phyloP scores from a whole-genome alignment of 2,888 invertebrate genomes.

The Ferrisia virgata region DNA sequence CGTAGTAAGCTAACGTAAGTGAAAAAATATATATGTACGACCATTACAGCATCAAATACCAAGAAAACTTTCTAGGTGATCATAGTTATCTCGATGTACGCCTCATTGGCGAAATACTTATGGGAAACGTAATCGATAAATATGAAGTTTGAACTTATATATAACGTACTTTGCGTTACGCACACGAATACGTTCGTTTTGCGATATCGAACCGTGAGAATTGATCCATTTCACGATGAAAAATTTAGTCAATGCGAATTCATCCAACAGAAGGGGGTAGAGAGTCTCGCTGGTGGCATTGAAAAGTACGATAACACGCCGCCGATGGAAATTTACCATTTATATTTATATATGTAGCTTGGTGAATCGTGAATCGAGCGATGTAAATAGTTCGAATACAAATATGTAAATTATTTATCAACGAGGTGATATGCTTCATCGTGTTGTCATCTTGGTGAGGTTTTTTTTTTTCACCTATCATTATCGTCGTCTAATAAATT shows the following conservation, averaged over 20 bases:
- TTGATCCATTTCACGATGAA: not conserved
- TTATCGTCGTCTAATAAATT: not conserved
- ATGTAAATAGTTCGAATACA: not conserved
- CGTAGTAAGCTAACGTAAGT: not conserved
- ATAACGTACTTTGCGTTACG: too few species aligned
- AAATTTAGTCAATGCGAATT: not conserved
- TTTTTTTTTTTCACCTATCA: not conserved
- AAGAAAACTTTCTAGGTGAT: not conserved
- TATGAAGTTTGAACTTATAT: slow-evolving; percentile 11
- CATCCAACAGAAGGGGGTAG: not conserved
- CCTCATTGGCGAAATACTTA: not conserved
- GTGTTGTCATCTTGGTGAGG: not conserved
- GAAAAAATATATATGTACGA: not conserved
- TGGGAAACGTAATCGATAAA: not conserved
- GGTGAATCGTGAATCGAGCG: not conserved
- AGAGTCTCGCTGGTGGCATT: not conserved
- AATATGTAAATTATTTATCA: slow-evolving; percentile 2
- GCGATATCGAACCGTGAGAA: not conserved
- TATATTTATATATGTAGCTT: not conserved
- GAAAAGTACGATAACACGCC: slow-evolving; percentile 1
- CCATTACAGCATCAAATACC: not conserved
- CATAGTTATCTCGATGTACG: not conserved
- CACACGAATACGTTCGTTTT: not conserved
- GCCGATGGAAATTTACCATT: slow-evolving; percentile 5
- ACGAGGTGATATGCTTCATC: not conserved